These are phyloP conservation scores for Megalonaias nervosa DNA, from an alignment of 1,140 invertebrate genomes.

Conservation along the genomic window DNA sequence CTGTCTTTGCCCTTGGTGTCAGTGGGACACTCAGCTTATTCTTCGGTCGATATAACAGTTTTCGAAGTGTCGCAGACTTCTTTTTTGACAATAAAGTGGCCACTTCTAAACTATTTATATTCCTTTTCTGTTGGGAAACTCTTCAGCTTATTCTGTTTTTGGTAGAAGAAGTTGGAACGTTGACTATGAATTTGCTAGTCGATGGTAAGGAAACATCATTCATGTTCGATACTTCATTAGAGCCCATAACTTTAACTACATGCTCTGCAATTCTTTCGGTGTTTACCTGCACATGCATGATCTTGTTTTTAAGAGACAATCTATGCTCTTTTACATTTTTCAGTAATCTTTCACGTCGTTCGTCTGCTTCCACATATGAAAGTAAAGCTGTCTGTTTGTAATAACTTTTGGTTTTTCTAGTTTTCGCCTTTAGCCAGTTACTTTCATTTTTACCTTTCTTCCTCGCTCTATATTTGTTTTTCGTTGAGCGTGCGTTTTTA, in stretches of 20 bases:
- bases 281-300: not conserved
- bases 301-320: not conserved
- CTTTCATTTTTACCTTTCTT: slow-evolving; percentile 8
- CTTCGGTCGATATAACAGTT: not conserved
- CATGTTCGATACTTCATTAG: not conserved
- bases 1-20: slow-evolving; percentile 4
- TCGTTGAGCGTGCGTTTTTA: not conserved
- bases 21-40: not conserved
- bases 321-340: not conserved
- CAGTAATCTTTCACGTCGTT: not conserved
- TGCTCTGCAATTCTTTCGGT: not conserved
- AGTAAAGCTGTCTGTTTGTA: not conserved
- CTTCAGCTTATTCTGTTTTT: too few species aligned
- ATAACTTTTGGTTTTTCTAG: slow-evolving; percentile 4
- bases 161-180: too few species aligned
- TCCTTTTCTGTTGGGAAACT: not conserved
- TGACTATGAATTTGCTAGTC: too few species aligned
- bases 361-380: not conserved
- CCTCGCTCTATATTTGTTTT: slow-evolving; percentile 4
- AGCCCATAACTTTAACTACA: not conserved
- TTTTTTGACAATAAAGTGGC: not conserved
- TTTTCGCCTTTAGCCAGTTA: slow-evolving; percentile 13
- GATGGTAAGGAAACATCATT: not conserved
- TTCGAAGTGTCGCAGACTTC: not conserved
- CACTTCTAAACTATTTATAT: not conserved